phyloP scores from a whole-genome alignment of 2,113 vertebrate genomes.

The Bos javanicus region DNA sequence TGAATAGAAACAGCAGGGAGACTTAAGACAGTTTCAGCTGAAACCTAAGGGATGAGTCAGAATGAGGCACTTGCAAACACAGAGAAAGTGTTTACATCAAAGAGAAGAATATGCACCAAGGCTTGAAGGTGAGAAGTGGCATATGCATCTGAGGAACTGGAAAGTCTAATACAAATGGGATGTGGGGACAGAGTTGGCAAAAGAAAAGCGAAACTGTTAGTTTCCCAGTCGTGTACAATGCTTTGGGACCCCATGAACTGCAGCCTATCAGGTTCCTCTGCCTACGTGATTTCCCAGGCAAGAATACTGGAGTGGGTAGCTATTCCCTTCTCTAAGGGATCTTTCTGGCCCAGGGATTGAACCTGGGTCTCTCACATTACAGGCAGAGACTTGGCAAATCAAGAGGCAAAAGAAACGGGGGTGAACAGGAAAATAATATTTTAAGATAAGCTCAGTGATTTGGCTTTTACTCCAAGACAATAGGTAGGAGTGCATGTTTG shows the following conservation, averaged over 20 bases:
- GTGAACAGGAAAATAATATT: background rate
- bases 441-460: background rate
- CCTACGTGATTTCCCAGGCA: background rate
- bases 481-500: background rate
- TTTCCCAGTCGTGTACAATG: background rate
- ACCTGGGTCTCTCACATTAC: background rate
- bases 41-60: background rate
- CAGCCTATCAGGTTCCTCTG: background rate
- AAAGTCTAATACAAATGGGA: background rate
- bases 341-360: background rate
- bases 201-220: background rate
- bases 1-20: background rate
- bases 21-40: background rate
- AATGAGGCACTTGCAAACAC: background rate
- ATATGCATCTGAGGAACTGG: background rate
- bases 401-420: background rate
- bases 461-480: background rate
- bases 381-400: background rate
- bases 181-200: background rate
- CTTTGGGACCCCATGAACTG: background rate
- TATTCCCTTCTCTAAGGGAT: background rate
- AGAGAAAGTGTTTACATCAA: background rate
- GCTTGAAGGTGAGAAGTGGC: background rate
- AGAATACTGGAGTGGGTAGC: background rate
- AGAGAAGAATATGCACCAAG: background rate